A percentile compares a stretch with the other conserved stretches of the same genome.
These are phyloP conservation scores for Jordanella pulchra DNA, from an alignment of 2,797 vertebrate genomes.

Conservation along the genomic window DNA sequence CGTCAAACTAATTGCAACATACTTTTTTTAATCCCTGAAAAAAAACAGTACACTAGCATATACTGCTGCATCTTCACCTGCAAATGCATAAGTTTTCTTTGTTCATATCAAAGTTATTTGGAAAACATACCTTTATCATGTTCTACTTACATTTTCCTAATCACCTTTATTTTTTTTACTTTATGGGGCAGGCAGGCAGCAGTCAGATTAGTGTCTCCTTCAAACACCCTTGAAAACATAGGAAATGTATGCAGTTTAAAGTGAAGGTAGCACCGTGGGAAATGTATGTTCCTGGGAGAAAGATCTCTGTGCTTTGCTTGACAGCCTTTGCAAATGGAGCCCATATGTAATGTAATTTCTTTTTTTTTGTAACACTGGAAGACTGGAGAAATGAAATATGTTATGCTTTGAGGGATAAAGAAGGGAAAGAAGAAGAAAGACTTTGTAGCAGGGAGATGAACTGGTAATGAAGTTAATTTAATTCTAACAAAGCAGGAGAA, in stretches of 20 bases:
- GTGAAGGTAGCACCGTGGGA: conserved; percentile 12
- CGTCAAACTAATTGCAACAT: conserved; percentile 68
- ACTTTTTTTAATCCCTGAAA: conserved; percentile 52
- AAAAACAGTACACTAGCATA: conserved; percentile 50
- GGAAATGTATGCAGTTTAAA: conserved; percentile 17
- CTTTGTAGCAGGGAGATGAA: conserved; percentile 37
- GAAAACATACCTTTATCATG: not conserved
- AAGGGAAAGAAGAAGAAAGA: conserved; percentile 28
- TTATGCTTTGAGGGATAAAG: conserved; percentile 37
- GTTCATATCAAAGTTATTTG: conserved; percentile 11
- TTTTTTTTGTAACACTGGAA: conserved; percentile 37
- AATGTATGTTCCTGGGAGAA: conserved; percentile 38
- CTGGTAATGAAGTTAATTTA: conserved; percentile 51
- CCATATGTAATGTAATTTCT: conserved; percentile 47
- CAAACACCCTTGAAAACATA: conserved; percentile 24
- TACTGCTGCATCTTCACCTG: conserved; percentile 5
- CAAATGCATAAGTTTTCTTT: conserved; percentile 6
- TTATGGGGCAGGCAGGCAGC: conserved; percentile 31
- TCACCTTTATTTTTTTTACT: not conserved
- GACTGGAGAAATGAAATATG: conserved; percentile 28
- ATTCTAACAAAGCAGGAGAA: conserved; percentile 62
- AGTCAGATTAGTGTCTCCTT: conserved; percentile 12
- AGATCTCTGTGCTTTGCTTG: conserved; percentile 51
- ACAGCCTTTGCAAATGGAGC: conserved; percentile 56
- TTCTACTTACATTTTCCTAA: not conserved